These are phyloP conservation scores for Alces alces DNA, from an alignment of 2,113 vertebrate genomes.

Conservation along the genomic window DNA sequence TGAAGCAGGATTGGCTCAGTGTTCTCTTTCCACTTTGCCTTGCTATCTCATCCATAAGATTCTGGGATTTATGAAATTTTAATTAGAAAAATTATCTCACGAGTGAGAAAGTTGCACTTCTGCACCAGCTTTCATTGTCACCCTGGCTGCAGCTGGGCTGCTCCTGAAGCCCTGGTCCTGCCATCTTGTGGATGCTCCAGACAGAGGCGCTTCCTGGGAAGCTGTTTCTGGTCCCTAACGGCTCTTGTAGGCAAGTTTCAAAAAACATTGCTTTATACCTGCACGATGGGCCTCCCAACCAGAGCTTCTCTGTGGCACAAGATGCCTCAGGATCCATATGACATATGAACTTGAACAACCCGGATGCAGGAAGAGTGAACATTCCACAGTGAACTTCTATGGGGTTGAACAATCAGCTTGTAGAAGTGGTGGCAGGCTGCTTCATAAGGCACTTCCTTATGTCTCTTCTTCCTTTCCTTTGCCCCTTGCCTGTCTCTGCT, in stretches of 20 bases:
- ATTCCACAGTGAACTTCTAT: rapidly evolving
- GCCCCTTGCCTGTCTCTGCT: rapidly evolving
- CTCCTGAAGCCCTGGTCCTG: neutral
- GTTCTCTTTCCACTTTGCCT: neutral
- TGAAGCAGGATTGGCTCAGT: neutral
- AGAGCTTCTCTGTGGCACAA: neutral
- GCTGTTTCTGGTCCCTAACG: neutral
- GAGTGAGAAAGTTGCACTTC: neutral
- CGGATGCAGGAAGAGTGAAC: neutral
- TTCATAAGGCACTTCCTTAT: rapidly evolving
- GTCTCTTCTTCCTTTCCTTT: neutral
- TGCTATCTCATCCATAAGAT: neutral
- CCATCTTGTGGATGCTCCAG: too few species aligned
- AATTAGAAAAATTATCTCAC: neutral
- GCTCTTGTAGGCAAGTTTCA: neutral
- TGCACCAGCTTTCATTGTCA: neutral
- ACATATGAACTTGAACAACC: neutral
- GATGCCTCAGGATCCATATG: rapidly evolving
- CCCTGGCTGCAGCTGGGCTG: neutral
- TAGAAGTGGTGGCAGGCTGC: neutral
- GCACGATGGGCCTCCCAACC: too few species aligned
- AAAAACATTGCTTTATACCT: neutral
- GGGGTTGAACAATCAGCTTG: rapidly evolving
- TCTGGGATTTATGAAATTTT: neutral
- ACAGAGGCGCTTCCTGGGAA: rapidly evolving